Evolutionary conservation across 2,113 vertebrate species (phyloP).

Genomic region (Eudyptes chrysolophus): DNA sequence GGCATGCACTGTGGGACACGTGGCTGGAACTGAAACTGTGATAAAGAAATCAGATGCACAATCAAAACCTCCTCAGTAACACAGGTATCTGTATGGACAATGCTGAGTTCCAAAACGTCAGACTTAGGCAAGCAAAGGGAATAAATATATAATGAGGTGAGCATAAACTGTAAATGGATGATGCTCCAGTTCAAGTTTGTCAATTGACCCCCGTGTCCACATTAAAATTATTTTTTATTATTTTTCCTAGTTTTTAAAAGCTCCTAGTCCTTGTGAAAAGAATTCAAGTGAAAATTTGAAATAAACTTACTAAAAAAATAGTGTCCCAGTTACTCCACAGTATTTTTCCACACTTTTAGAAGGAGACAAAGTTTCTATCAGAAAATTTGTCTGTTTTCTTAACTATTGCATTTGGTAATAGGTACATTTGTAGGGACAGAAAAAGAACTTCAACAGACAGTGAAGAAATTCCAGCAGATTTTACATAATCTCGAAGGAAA

Average conservation of each 20-base stretch:
- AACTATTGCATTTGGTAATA: neutral
- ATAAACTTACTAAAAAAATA: neutral
- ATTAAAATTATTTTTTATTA: neutral
- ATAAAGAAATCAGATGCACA: neutral
- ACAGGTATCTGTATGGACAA: neutral
- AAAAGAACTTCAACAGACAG: neutral
- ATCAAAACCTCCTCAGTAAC: neutral
- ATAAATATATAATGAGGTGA: neutral
- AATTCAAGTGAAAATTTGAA: neutral
- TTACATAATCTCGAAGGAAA: neutral
- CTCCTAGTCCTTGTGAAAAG: neutral
- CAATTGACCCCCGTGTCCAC: fast-evolving
- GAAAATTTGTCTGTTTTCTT: neutral
- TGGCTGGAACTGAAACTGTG: neutral
- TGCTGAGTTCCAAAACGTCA: neutral
- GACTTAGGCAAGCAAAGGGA: neutral
- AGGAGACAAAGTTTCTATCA: neutral
- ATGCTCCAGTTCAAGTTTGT: neutral
- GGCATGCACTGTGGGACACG: neutral
- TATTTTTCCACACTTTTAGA: neutral
- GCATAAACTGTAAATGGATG: neutral
- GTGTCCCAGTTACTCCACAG: neutral
- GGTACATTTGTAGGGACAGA: neutral
- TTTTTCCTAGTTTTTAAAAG: neutral
- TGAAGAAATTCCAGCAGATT: neutral